A percentile compares a stretch with the other conserved stretches of the same genome.
phyloP scores from a whole-genome alignment of 1,140 invertebrate genomes.

The Lanistes nyassanus region DNA sequence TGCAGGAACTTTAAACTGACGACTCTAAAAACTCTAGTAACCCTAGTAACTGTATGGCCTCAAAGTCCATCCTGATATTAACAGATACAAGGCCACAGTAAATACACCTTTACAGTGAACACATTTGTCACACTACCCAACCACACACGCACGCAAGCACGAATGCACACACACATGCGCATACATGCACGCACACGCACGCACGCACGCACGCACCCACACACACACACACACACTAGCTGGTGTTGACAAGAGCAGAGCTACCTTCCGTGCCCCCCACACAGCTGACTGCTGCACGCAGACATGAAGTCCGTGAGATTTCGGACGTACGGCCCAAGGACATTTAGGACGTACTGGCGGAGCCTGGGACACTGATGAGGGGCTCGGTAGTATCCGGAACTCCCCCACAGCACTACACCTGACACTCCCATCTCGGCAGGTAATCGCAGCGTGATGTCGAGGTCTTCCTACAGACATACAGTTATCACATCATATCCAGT shows the following conservation, averaged over 20 bases:
- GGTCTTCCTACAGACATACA: conserved; percentile 25
- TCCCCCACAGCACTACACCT: conserved; percentile 41
- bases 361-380: conserved; percentile 30
- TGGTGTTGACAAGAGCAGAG: background rate
- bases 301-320: conserved; percentile 30
- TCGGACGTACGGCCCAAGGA: conserved; percentile 34
- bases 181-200: background rate
- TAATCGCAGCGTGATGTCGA: conserved; percentile 20
- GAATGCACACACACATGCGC: no score
- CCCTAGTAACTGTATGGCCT: no score
- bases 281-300: conserved; percentile 22
- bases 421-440: conserved; percentile 35
- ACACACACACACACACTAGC: background rate
- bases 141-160: no score
- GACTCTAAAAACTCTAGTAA: no score
- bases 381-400: conserved; percentile 14
- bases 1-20: no score
- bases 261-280: conserved; percentile 31
- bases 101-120: background rate
- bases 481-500: no score
- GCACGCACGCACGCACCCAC: background rate
- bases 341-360: conserved; percentile 24
- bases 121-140: background rate
- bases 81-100: no score
- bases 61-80: no score